These are phyloP conservation scores for Pammene fasciana DNA, from an alignment of 2,888 invertebrate genomes.

Conservation along the genomic window DNA sequence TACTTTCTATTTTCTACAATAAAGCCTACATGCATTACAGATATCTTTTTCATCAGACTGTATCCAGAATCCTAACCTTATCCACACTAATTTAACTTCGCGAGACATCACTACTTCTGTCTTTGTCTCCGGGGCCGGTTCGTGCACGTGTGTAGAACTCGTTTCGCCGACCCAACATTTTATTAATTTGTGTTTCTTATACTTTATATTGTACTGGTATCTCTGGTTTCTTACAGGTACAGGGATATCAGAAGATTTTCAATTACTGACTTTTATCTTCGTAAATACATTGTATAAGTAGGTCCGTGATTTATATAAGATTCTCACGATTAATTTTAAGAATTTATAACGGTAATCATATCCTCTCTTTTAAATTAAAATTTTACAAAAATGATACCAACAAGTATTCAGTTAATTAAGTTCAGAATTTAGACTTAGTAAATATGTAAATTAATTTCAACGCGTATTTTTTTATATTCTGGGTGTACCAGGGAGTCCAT, in stretches of 20 bases:
- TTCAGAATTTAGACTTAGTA: no score
- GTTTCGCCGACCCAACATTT: constrained; percentile 78
- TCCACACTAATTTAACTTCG: constrained; percentile 64
- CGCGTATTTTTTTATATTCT: no score
- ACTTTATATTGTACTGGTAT: constrained; percentile 47
- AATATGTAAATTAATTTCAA: no score
- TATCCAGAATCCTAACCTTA: constrained; percentile 45
- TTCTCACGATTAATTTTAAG: not conserved
- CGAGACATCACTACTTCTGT: constrained; percentile 50
- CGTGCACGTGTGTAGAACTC: constrained; percentile 80
- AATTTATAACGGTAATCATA: no score
- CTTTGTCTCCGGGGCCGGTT: constrained; percentile 63
- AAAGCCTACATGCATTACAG: no score
- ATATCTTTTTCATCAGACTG: not conserved
- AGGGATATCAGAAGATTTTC: constrained; percentile 15
- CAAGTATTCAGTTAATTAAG: no score
- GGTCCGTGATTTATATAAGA: not conserved
- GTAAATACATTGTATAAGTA: constrained; percentile 6
- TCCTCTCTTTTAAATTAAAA: no score
- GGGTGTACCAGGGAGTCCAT: no score
- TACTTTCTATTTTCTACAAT: no score
- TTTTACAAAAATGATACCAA: no score
- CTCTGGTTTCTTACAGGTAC: constrained; percentile 31
- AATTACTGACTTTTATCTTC: constrained; percentile 21
- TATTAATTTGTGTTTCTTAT: constrained; percentile 80